These are phyloP conservation scores for Neosilurus hyrtlii DNA, from an alignment of 2,797 vertebrate species.

Conservation along the genomic window DNA sequence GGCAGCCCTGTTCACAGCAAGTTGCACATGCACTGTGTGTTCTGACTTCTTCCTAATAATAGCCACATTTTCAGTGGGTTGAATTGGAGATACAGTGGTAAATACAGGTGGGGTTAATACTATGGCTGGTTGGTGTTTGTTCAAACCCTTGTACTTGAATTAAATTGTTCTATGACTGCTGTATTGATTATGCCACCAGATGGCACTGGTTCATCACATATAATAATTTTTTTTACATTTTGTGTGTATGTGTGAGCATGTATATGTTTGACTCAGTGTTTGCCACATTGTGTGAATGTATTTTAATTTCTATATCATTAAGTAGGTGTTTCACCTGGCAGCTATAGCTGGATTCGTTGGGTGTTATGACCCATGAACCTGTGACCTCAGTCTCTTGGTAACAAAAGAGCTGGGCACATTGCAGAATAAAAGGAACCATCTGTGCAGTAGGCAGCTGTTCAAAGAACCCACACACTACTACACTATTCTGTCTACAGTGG, in stretches of 20 bases:
- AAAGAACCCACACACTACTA: constrained; percentile 8
- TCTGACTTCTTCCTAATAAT: no score
- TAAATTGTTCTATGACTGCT: not conserved
- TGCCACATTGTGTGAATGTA: not conserved
- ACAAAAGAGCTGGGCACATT: constrained; percentile 12
- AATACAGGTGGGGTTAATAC: no score
- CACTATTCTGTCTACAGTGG: not conserved
- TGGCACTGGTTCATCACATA: constrained; percentile 39
- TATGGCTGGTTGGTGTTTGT: no score
- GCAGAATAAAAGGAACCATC: constrained; percentile 34
- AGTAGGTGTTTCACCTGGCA: not conserved
- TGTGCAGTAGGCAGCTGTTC: constrained; percentile 38
- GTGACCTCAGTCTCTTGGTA: constrained; percentile 35
- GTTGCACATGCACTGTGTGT: no score
- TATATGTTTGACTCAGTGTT: not conserved
- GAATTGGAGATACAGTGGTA: no score
- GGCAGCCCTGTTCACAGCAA: no score
- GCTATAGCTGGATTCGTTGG: constrained; percentile 4
- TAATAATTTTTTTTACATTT: no score
- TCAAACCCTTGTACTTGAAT: not conserved
- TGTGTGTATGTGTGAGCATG: no score
- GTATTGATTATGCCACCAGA: constrained; percentile 25
- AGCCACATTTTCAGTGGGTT: no score
- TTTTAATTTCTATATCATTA: not conserved
- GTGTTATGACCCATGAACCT: constrained; percentile 30